Conservation (phyloP, 1,140 invertebrate genomes). For the Chironomus tepperi region DNA sequence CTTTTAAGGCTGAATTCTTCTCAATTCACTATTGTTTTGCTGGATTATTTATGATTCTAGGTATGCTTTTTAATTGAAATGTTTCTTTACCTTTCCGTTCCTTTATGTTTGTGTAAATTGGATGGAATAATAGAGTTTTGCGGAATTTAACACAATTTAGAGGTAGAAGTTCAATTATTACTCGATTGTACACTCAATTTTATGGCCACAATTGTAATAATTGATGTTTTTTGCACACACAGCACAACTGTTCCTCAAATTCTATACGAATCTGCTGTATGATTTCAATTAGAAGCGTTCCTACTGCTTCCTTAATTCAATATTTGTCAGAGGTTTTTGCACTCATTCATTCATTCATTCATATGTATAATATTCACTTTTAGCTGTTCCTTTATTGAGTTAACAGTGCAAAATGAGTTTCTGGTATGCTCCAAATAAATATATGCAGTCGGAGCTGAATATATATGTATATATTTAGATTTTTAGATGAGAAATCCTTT, state of each 20-base stretch:
- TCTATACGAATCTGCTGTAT: neutral
- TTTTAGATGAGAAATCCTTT: neutral
- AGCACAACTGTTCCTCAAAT: neutral
- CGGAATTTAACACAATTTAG: neutral
- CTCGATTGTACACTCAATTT: neutral
- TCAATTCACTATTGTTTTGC: neutral
- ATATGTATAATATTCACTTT: neutral
- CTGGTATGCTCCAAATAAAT: neutral
- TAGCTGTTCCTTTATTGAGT: neutral
- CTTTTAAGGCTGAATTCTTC: neutral
- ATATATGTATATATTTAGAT: neutral
- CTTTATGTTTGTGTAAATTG: no score
- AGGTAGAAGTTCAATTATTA: neutral
- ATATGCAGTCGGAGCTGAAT: neutral
- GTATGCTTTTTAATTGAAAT: constrained; percentile 10
- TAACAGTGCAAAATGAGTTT: neutral
- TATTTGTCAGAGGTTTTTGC: neutral
- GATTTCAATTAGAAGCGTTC: neutral
- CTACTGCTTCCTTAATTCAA: neutral
- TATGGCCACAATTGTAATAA: neutral
- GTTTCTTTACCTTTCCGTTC: neutral
- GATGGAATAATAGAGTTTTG: neutral
- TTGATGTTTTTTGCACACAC: neutral
- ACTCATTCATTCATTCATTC: neutral
- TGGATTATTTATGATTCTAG: neutral